A percentile compares a stretch with the other conserved stretches of the same genome.
These are phyloP conservation scores for Austrolebias charrua DNA, from an alignment of 2,797 vertebrate genomes.

Conservation along the genomic window DNA sequence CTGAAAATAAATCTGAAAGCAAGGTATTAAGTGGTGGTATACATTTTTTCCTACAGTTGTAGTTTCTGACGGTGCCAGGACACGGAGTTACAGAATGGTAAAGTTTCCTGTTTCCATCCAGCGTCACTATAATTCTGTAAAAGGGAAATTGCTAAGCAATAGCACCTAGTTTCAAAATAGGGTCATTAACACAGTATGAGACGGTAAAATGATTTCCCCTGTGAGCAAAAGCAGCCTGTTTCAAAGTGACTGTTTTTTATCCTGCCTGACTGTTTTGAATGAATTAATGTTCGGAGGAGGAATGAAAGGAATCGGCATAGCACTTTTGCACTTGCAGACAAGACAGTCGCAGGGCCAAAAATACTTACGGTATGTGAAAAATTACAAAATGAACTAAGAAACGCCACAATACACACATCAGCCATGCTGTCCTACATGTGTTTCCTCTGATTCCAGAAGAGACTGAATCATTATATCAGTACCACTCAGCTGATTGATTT, in stretches of 20 bases:
- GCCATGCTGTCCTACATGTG: neutral
- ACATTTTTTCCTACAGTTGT: neutral
- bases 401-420: neutral
- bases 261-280: constrained; percentile 2
- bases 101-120: neutral
- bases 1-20: too few relatives aligned
- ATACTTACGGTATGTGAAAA: neutral
- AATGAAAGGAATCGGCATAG: neutral
- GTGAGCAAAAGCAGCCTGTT: constrained; percentile 8
- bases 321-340: neutral
- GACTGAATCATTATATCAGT: neutral
- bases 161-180: constrained; percentile 4
- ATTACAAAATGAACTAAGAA: neutral
- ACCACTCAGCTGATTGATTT: neutral
- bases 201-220: constrained; percentile 13
- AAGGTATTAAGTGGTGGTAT: neutral
- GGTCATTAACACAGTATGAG: constrained; percentile 6
- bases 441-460: neutral
- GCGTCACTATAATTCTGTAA: neutral
- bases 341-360: neutral
- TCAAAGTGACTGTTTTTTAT: constrained; percentile 10
- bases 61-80: neutral
- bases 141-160: constrained; percentile 11
- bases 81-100: neutral
- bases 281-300: constrained; percentile 6